Base-by-base conservation (phyloP, 2,888 invertebrate genomes). In the Orgyia antiqua region DNA sequence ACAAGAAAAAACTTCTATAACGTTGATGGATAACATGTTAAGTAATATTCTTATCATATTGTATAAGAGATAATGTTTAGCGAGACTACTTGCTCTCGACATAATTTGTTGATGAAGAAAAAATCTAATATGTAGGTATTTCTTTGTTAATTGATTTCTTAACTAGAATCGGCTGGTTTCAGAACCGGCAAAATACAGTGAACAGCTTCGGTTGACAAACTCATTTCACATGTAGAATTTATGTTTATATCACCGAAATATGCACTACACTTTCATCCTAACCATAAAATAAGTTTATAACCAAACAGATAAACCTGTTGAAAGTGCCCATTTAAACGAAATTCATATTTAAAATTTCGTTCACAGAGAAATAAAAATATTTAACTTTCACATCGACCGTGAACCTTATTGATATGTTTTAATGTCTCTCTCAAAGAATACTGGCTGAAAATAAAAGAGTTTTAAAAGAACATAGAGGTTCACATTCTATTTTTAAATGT, bases 401-500 rank as follows among this genome's bases (percentile, higher is more conserved):
- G n/a, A n/a, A n/a, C n/a, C n/a, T n/a, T n/a, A n/a, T n/a, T n/a
- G n/a, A n/a, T n/a, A n/a, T n/a, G n/a, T n/a, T n/a, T n/a, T n/a
- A n/a, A n/a, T n/a, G n/a, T n/a, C n/a, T n/a, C 13, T 10, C 24
- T 29, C 11, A 28, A 33, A 33, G 34, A 28, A 29, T 33, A 39
- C 15, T 15, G 15, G 33, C 32, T 29, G 25, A 6, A 42, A 42
- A 39, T 42, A 46, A 44, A 49, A 40, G 33, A 31, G 35, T 38
- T 40, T 30, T 24, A 33, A 37, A 35, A 58, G 51, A 67, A 55
- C 58, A 62, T 59, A 63, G 63, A 66, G 48, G 51, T 45, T 57
- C 60, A 64, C 61, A 66, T 63, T n/a, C 58, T 51, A 61, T 49
- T 52, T 57, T 62, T 70, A 74, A 79, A 71, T 78, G 77, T 78